Percentiles rank a stretch among this genome's conserved stretches.
These are phyloP conservation scores for Dicrostonyx torquatus DNA, from an alignment of 2,797 vertebrate genomes.

Conservation along the genomic window DNA sequence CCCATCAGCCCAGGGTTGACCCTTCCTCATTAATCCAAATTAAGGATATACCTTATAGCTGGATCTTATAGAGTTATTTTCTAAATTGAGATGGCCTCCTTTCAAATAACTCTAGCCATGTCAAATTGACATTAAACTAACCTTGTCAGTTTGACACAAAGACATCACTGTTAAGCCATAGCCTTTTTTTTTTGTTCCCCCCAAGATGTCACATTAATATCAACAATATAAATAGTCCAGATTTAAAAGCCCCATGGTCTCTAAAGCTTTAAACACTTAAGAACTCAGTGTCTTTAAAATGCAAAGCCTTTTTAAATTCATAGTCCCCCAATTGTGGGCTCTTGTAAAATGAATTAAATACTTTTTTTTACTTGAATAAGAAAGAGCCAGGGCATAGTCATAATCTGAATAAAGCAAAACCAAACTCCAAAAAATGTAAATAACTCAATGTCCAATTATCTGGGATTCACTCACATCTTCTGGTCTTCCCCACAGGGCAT, in stretches of 20 bases:
- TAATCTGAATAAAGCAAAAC: background rate
- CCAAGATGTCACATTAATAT: background rate
- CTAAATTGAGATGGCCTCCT: background rate
- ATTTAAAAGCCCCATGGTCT: background rate
- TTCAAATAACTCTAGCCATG: background rate
- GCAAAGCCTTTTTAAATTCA: background rate
- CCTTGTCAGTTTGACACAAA: background rate
- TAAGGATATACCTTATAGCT: too few species aligned
- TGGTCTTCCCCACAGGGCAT: background rate
- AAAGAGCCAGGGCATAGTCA: background rate
- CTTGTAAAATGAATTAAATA: background rate
- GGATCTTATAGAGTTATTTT: background rate
- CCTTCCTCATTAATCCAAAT: background rate
- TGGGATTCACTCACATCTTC: background rate
- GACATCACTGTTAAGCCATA: background rate
- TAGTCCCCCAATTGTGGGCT: background rate
- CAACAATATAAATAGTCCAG: background rate
- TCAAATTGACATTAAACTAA: background rate
- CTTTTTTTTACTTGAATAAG: background rate
- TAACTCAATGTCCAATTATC: background rate
- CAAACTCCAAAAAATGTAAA: background rate
- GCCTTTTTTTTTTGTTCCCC: background rate
- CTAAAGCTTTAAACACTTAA: background rate
- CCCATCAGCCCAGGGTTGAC: background rate
- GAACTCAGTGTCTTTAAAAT: background rate